A percentile compares a stretch with the other conserved stretches of the same genome.
Evolutionary conservation across 2,797 vertebrate species (phyloP).

Genomic region (Neoniphon sammara): DNA sequence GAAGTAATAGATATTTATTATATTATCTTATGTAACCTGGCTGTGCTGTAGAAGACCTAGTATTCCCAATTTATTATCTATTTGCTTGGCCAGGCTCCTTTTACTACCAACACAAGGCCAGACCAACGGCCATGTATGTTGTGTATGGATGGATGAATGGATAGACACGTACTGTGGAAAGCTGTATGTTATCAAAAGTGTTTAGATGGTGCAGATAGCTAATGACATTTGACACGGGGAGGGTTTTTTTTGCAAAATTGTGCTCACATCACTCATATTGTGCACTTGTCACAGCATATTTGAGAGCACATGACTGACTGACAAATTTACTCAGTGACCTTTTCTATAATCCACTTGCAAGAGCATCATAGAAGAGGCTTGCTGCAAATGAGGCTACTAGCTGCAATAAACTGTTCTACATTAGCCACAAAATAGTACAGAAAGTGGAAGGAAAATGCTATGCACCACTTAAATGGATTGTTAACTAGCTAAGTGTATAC

Average conservation of each 20-base stretch:
- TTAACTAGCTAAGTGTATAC: neutral
- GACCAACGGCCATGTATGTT: neutral
- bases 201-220: neutral
- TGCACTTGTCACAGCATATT: conserved; percentile 1
- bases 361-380: neutral
- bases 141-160: neutral
- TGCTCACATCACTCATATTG: neutral
- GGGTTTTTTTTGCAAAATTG: neutral
- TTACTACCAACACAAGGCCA: neutral
- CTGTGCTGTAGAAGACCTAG: conserved; percentile 4
- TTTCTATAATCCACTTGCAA: neutral
- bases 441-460: conserved; percentile 5
- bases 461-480: conserved; percentile 14
- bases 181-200: neutral
- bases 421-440: neutral
- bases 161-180: neutral
- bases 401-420: neutral
- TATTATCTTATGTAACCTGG: conserved; percentile 10
- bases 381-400: neutral
- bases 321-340: neutral
- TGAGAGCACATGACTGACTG: neutral
- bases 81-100: neutral
- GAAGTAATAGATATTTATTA: neutral
- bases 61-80: conserved; percentile 14
- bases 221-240: neutral